Percentiles rank a stretch among this genome's conserved stretches.
Conservation (phyloP, 2,113 vertebrate genomes). For the Odontophorus gujanensis region DNA sequence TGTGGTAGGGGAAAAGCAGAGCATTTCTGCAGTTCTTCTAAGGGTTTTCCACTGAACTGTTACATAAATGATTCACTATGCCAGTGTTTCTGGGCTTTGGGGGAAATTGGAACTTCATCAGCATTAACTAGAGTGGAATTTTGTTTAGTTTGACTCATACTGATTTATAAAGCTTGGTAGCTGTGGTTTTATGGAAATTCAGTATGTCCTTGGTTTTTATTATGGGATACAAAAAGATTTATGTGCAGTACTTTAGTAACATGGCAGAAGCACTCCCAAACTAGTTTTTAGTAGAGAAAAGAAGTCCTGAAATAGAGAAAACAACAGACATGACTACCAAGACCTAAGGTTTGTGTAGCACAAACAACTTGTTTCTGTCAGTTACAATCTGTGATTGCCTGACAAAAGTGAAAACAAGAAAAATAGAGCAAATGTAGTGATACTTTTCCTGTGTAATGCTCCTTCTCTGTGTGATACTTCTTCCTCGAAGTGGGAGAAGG, state of each 20-base stretch:
- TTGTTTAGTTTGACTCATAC: constrained; percentile 24
- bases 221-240: neutral
- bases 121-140: neutral
- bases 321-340: neutral
- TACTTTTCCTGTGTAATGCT: neutral
- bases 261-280: neutral
- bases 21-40: neutral
- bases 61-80: neutral
- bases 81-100: constrained; percentile 21
- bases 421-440: neutral
- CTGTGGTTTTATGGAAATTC: constrained; percentile 39
- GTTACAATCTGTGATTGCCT: neutral
- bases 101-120: constrained; percentile 30
- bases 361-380: neutral
- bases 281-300: neutral
- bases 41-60: neutral
- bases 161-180: constrained; percentile 16
- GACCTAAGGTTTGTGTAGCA: neutral
- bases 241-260: neutral
- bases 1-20: constrained; percentile 24
- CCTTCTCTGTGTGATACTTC: too few species aligned
- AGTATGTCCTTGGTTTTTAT: constrained; percentile 6
- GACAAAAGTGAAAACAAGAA: neutral
- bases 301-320: neutral
- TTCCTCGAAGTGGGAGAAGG: too few species aligned